These are phyloP conservation scores for Condylostylus longicornis DNA, from an alignment of 1,140 invertebrate genomes.

Conservation along the genomic window DNA sequence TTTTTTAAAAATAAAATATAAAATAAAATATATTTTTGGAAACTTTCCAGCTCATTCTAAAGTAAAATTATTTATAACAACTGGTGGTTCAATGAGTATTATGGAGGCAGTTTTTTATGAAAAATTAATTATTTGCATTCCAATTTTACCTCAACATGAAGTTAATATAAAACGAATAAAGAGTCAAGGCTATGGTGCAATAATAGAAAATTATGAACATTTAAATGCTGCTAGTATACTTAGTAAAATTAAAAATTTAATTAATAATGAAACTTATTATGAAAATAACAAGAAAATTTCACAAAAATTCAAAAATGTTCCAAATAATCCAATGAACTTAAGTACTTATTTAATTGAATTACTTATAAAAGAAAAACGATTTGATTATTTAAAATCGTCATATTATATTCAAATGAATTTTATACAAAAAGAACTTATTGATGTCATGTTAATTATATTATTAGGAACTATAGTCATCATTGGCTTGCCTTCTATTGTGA, in stretches of 20 bases:
- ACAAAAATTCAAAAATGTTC: conserved; percentile 25
- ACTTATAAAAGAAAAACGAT: conserved; percentile 35
- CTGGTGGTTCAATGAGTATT: conserved; percentile 45
- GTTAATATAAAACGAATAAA: conserved; percentile 33
- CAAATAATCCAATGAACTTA: conserved; percentile 30
- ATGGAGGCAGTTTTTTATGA: conserved; percentile 41
- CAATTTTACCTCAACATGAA: conserved; percentile 43
- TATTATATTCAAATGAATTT: conserved; percentile 31
- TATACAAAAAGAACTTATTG: conserved; percentile 30
- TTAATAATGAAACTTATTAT: conserved; percentile 16
- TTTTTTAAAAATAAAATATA: neutral
- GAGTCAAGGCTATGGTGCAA: conserved; percentile 21
- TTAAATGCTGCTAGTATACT: conserved; percentile 11
- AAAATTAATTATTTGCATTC: conserved; percentile 44
- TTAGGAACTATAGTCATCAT: conserved; percentile 20
- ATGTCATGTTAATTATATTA: conserved; percentile 28
- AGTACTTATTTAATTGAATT: conserved; percentile 41
- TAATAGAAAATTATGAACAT: conserved; percentile 27
- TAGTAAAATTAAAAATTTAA: conserved; percentile 18
- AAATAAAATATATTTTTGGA: neutral
- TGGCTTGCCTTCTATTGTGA: conserved; percentile 21
- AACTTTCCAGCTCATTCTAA: conserved; percentile 35
- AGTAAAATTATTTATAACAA: conserved; percentile 44
- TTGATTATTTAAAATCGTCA: conserved; percentile 32
- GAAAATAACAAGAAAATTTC: conserved; percentile 10